phyloP scores from a whole-genome alignment of 2,888 invertebrate species.

The Diploptera punctata region DNA sequence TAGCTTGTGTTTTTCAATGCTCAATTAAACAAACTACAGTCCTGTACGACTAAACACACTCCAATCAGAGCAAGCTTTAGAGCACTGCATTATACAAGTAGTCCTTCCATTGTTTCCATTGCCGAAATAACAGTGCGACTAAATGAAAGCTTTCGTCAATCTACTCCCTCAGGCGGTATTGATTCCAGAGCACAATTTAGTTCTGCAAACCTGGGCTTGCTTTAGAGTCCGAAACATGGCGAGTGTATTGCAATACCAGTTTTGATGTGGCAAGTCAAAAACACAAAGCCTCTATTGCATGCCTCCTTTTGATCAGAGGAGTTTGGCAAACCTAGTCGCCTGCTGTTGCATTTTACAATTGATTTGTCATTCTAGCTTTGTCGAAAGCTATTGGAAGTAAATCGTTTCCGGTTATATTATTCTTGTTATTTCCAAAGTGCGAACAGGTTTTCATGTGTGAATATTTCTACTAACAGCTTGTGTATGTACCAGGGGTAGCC shows the following conservation, averaged over 20 bases:
- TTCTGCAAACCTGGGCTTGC: background rate
- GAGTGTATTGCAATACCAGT: background rate
- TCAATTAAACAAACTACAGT: constrained; percentile 21
- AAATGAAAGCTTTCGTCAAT: background rate
- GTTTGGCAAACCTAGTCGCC: background rate
- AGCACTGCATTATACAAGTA: constrained; percentile 3
- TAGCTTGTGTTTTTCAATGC: too few species aligned
- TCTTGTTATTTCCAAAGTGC: too few species aligned
- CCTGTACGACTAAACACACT: background rate
- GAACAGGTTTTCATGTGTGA: too few species aligned
- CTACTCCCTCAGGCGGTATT: background rate
- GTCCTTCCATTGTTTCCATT: constrained; percentile 5
- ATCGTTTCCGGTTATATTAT: too few species aligned
- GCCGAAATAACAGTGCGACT: constrained; percentile 2
- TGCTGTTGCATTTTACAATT: background rate
- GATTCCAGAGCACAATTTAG: background rate
- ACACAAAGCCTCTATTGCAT: background rate
- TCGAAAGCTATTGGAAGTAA: background rate
- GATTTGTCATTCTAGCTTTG: background rate
- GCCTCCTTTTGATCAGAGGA: background rate
- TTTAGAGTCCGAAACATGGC: background rate
- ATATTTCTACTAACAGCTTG: too few species aligned
- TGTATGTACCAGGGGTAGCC: too few species aligned
- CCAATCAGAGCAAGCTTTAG: background rate
- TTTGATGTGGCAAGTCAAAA: constrained; percentile 11